Base-by-base conservation (phyloP, 1,140 invertebrate genomes). In the Scaptomyza pallida region DNA sequence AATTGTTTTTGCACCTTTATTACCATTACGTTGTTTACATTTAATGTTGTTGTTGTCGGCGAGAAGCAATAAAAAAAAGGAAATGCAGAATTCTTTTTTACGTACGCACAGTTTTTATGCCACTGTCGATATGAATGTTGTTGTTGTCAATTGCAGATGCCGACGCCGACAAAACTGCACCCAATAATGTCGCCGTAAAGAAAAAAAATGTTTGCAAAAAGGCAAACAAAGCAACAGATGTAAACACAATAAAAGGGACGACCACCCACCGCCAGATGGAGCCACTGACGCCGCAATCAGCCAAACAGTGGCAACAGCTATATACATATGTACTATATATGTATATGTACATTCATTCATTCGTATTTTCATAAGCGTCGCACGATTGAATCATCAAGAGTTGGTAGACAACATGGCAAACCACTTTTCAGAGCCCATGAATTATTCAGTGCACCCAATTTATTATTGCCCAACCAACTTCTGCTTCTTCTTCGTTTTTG, bases 351-450 rank as follows among this genome's bases (percentile, higher is more conserved):
- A n/a, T n/a, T n/a, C n/a, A n/a, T n/a, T n/a, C n/a, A n/a, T n/a
- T n/a, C n/a, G n/a, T n/a, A 30, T 30, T 30, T 30, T 30, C 23
- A 23, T n/a, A 21, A 19, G 17, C 17, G 44, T 21, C 43, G 17
- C 37, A 55, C 56, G 50, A 72, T 72, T 72, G 70, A 68, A 72
- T 68, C 64, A 72, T 61, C 64, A 61, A 50, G n/a, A n/a, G 23
- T 55, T 61, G 48, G 55, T 63, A 60, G 50, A 59, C 70, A 35
- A 37, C 43, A 67, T 37, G 62, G 47, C 62, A 48, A 48, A 41
- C 55, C 37, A 41, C 12, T 45, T 59, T 30, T 30, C 26, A 30
- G 26, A 63, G 21, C n/a, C 17, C 55, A 72, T 72, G 63, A 72
- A 72, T 72, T 54, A 72, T 72, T 67, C 63, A 72, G 30, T 35